Base-by-base conservation (phyloP, 2,888 invertebrate species). In the Andrena marginata region DNA sequence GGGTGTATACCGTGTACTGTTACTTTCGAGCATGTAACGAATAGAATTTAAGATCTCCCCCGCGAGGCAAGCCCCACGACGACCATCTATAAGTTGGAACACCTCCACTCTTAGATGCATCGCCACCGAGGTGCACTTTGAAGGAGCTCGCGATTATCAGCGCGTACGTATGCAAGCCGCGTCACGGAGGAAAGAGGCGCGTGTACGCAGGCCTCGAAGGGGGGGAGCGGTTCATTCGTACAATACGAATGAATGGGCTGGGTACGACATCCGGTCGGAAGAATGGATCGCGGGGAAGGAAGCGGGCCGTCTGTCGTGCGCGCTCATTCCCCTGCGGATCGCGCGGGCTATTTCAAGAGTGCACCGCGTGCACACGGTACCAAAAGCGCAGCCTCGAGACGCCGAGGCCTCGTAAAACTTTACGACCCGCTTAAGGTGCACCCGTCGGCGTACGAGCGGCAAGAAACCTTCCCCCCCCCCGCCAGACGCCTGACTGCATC, bases 231-330 rank as follows among this genome's bases (percentile, higher is more conserved):
- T 67, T 71, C 77, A 42, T 75, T 84, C 78, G 70, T 72, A 64
- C 65, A 72, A 76, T 76, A 75, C 48, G 78, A 87, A 88, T 82
- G 89, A 88, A 87, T 87, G 84, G 62, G 84, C 59, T 60, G 84
- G 79, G 72, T 80, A 71, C 80, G 82, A 84, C 86, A 86, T 90
- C 84, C 80, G 80, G 79, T 86, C 81, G 63, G 78, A 86, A 84
- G 86, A 80, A 79, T 82, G 82, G 72, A 60, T 49, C 64, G 54
- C 51, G 51, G 79, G 77, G 84, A 81, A 80, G 78, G 87, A 85
- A 84, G 78, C 72, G 65, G 16, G 20, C 78, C 80, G 83, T 88
- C 84, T 82, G 85, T 63, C 70, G 75, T 20, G 33, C 33, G 75
- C 79, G 77, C 82, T 84, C 80, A 76, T 81, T 85, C 79, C 65